phyloP scores from a whole-genome alignment of 2,797 vertebrate species.

The Thalassophryne amazonica region DNA sequence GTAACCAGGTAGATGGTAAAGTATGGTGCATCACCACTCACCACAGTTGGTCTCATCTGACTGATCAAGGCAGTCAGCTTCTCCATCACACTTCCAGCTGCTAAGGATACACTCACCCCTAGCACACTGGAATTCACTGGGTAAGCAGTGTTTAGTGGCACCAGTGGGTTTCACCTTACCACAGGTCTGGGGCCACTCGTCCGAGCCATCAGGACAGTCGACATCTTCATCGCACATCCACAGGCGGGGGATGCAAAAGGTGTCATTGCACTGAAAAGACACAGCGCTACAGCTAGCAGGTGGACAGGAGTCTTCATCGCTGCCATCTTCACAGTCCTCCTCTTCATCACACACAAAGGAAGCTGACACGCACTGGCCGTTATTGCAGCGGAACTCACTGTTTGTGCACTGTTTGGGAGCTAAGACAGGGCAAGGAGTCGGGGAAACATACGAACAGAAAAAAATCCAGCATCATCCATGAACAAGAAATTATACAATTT shows the following conservation, averaged over 20 bases:
- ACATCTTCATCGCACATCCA: constrained; percentile 85
- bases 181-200: constrained; percentile 80
- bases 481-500: too few relatives aligned
- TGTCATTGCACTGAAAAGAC: constrained; percentile 80
- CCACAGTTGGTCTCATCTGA: constrained; percentile 85
- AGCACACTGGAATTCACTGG: constrained; percentile 79
- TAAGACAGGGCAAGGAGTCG: constrained; percentile 28
- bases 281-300: constrained; percentile 65
- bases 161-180: neutral
- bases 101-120: constrained; percentile 84
- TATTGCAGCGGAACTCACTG: constrained; percentile 78
- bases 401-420: constrained; percentile 70
- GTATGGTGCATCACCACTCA: constrained; percentile 38
- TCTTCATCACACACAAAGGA: constrained; percentile 84
- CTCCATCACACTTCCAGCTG: constrained; percentile 84
- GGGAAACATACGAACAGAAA: neutral
- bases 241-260: constrained; percentile 75
- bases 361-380: constrained; percentile 76
- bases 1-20: neutral
- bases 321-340: constrained; percentile 81
- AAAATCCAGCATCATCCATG: too few relatives aligned
- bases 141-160: constrained; percentile 59
- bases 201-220: constrained; percentile 84
- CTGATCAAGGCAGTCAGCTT: constrained; percentile 80
- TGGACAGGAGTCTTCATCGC: constrained; percentile 79